Evolutionary conservation across 1,140 invertebrate species (phyloP).

Genomic region (Leguminivora glycinivorella): DNA sequence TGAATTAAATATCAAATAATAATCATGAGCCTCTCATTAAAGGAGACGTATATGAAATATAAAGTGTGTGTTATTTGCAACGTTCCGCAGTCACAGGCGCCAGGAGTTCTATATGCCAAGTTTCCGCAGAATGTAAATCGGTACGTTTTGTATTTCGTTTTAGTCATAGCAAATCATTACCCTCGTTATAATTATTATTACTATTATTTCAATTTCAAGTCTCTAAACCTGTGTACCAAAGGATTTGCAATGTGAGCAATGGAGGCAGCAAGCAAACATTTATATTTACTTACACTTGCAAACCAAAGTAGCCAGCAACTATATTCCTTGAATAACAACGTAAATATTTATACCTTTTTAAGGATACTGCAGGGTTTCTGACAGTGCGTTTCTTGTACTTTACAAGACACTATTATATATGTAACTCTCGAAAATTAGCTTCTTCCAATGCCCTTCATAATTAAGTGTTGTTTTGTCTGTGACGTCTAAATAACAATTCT

Average conservation of each 20-base stretch:
- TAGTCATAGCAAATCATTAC: not conserved
- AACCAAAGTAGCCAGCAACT: too few species aligned
- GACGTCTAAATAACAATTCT: too few species aligned
- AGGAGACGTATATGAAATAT: slow-evolving; percentile 14
- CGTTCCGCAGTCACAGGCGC: slow-evolving; percentile 6
- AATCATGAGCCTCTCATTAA: not conserved
- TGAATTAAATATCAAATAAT: not conserved
- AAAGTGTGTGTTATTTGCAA: slow-evolving; percentile 22
- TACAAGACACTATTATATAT: too few species aligned
- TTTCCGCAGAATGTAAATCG: slow-evolving; percentile 3
- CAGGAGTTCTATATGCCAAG: slow-evolving; percentile 12
- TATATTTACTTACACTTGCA: too few species aligned
- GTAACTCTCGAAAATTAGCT: too few species aligned
- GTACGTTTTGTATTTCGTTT: slow-evolving; percentile 6
- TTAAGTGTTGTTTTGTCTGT: too few species aligned
- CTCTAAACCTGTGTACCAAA: not conserved
- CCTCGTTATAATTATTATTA: not conserved
- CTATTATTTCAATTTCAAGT: not conserved
- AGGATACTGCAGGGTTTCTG: too few species aligned
- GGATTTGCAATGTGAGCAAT: not conserved
- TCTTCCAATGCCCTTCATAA: too few species aligned
- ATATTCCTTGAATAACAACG: too few species aligned
- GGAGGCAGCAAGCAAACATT: too few species aligned
- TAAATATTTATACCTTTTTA: too few species aligned
- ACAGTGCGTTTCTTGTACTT: too few species aligned